Base-by-base conservation (phyloP, 2,797 vertebrate species). In the Tachyglossus aculeatus region DNA sequence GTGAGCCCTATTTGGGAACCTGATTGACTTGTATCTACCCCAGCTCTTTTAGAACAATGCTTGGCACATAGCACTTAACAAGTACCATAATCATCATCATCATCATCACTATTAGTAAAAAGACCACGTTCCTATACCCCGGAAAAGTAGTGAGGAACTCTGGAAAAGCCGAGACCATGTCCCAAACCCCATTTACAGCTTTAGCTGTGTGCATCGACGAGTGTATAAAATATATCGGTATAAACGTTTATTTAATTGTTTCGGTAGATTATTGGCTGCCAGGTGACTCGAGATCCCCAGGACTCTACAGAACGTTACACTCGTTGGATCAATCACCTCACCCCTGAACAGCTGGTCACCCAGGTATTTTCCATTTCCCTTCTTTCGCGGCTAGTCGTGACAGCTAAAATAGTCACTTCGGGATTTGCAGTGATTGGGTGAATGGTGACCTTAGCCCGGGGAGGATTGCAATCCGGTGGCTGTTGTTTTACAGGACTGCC, bases 281-380 rank as follows among this genome's bases (percentile, higher is more conserved):
- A 87, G 66, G 93, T 99, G 65, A 89, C 73, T 51, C 91, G 98
- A 59, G 87, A 95, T 45, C 98, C 98, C 0, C 87, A 89, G 4
- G 90, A 91, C 31, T 97, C 98, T 7, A 99, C 96, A 0, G 92
- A 95, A 19, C 94, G 97, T 1, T 99, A 98, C 75, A 96, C 95
- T 1, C 94, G 95, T 64, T 99, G 97, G 97, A 94, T 99, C 89
- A 99, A 99, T 84, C 90, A 83, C 22, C 85, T 97, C 37, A 89
- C 80, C 13, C 83, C 91, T 4, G 91, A 95, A 1, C 96, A 99
- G 62, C 96, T 99, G 13, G 69, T 93, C 33, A 97, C 95, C 44
- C 97, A 99, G 96, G 98, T 99, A 91, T 66, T 41, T 19, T 18
- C 25, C 12, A 36, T 63, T 24, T n/a, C n/a, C n/a, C n/a, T n/a